Conservation (phyloP, 2,113 vertebrate species). For the Phyllostomus hastatus region DNA sequence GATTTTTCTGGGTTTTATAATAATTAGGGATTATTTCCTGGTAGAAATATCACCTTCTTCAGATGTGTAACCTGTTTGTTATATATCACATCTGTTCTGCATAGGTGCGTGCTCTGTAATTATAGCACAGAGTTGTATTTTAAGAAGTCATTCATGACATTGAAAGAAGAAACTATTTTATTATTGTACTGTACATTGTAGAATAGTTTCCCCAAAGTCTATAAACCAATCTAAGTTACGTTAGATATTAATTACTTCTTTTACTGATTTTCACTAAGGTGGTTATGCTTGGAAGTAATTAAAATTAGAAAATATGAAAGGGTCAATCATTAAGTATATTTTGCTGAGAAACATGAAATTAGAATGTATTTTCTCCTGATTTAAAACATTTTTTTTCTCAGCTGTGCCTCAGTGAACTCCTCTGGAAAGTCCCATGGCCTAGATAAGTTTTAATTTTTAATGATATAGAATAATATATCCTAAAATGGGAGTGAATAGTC, state of each 20-base stretch:
- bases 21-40: conserved; percentile 38
- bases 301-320: conserved; percentile 21
- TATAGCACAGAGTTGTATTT: background rate
- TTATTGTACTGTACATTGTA: background rate
- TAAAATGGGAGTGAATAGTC: conserved; percentile 24
- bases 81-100: background rate
- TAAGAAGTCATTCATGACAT: conserved; percentile 10
- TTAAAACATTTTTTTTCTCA: background rate
- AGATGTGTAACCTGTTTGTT: background rate
- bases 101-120: background rate
- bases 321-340: background rate
- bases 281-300: background rate
- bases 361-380: background rate
- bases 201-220: background rate
- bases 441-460: conserved; percentile 41
- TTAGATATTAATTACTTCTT: background rate
- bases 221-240: background rate
- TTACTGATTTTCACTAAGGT: conserved; percentile 1
- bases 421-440: conserved; percentile 28
- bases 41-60: conserved; percentile 24
- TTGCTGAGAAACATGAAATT: conserved; percentile 30
- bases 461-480: background rate
- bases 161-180: background rate
- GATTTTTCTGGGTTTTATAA: background rate
- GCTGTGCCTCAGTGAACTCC: background rate